Base-by-base conservation (phyloP, 1,140 invertebrate genomes). In the Proales similis region DNA sequence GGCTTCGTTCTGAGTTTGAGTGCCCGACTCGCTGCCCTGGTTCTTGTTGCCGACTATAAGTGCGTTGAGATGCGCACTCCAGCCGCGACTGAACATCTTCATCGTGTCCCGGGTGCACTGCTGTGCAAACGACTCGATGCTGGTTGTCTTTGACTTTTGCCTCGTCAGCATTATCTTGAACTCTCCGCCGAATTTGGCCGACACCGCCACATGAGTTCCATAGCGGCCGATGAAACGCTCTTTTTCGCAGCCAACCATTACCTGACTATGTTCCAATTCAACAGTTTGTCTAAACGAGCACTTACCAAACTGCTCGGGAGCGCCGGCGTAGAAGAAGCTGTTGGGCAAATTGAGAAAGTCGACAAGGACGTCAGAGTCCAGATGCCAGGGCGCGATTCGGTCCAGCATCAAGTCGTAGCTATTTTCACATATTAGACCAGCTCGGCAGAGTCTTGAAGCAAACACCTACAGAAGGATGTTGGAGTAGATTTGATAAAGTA, bases 101-200 rank as follows among this genome's bases (percentile, higher is more conserved):
- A 57, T 57, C 36, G 36, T 57, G 29, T 57, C 51, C 24, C 45
- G 51, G 12, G 45, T 42, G n/a, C 51, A 57, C 19, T 57, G 51
- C 20, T 57, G 51, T 1, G 51, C 29, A 42, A 57, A 57, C 6
- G 51, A 42, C 14, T 57, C 17, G 9, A 57, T 57, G 17, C 36
- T 57, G 1, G 51, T 22, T 24, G 14, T 57, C 20, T 57, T 57
- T 17, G 51, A 30, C 20, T 57, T 57, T 5, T 57, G 51, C 51
- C 39, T 57, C 6, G 51, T 57, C 17, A 42, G 51, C 51, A 57
- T 57, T 57, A 57, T 57, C 32, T 57, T 57, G 19, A 57, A 57
- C 32, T 57, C 51, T 17, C 51, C 51, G 1, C 51, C 51, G 20
- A 57, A 57, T 57, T 57, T 57, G 6, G 51, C 51, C n/a, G 51